Percentiles rank a stretch among this genome's conserved stretches.
Evolutionary conservation across 2,113 vertebrate genomes (phyloP).

Genomic region (Varanus salvator): DNA sequence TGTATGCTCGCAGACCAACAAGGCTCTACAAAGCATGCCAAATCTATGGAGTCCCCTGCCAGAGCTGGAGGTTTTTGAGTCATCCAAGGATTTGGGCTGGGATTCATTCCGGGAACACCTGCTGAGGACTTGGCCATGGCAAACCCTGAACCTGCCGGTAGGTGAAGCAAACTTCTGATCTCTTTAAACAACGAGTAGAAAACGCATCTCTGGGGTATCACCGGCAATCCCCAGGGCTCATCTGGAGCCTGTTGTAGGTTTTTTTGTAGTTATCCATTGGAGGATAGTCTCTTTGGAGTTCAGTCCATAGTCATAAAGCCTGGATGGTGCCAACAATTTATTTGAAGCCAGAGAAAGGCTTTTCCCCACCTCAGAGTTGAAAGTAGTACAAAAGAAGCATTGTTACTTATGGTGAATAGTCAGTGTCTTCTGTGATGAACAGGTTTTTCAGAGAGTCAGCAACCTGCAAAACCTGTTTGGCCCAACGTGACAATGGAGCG

Average conservation of each 20-base stretch:
- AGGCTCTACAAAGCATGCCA: neutral
- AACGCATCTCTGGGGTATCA: too few species aligned
- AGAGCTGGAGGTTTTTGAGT: neutral
- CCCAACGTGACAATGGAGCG: neutral
- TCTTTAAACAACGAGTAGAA: neutral
- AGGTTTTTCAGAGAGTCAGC: neutral
- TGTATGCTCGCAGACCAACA: neutral
- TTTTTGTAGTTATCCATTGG: neutral
- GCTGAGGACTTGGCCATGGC: slow-evolving; percentile 59
- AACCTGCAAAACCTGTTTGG: neutral
- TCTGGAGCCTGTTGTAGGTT: too few species aligned
- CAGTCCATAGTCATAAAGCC: neutral
- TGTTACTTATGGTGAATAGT: neutral
- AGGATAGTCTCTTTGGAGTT: neutral
- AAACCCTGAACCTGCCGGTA: slow-evolving; percentile 12
- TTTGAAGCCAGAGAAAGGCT: neutral
- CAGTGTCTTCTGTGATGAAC: neutral
- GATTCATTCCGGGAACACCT: neutral
- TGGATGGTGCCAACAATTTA: neutral
- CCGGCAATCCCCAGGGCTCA: neutral
- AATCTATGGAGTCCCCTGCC: neutral
- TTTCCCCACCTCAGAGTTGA: neutral
- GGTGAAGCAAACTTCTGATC: slow-evolving; percentile 7
- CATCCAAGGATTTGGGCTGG: slow-evolving; percentile 22
- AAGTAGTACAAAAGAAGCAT: neutral